A percentile compares a stretch with the other conserved stretches of the same genome.
phyloP scores from a whole-genome alignment of 2,113 vertebrate species.

The Pagrus major region DNA sequence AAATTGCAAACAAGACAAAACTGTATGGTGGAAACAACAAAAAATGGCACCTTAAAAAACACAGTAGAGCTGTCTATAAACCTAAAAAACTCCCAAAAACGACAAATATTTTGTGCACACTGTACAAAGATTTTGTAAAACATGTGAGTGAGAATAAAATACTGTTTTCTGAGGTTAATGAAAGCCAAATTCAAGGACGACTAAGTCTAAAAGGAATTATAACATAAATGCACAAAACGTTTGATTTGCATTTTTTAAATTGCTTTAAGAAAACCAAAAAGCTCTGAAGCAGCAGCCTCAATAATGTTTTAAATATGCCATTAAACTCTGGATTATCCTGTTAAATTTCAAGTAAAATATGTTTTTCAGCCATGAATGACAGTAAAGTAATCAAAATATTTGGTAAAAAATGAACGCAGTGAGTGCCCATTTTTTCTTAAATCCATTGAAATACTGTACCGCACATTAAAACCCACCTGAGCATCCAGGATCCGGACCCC shows the following conservation, averaged over 20 bases:
- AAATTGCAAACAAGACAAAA: too few relatives aligned
- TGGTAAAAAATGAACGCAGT: neutral
- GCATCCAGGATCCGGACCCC: slow-evolving; percentile 95
- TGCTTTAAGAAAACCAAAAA: too few relatives aligned
- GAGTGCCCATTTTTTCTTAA: neutral
- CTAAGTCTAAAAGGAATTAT: too few relatives aligned
- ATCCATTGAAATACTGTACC: neutral
- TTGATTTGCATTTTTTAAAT: too few relatives aligned
- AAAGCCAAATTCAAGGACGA: neutral
- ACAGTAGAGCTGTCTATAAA: neutral
- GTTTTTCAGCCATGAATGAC: neutral
- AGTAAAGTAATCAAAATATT: neutral
- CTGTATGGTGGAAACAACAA: too few relatives aligned
- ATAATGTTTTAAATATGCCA: neutral
- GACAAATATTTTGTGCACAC: neutral
- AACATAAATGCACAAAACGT: too few relatives aligned
- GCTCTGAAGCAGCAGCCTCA: neutral
- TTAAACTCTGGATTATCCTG: neutral
- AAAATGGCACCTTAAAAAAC: too few relatives aligned
- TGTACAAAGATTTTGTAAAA: too few relatives aligned
- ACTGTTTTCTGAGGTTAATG: neutral
- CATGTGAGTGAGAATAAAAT: neutral
- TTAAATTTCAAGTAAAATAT: neutral
- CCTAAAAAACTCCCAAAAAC: neutral
- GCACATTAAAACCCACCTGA: slow-evolving; percentile 73